Evolutionary conservation across 2,888 invertebrate genomes (phyloP), one percentile per base, ranked within the genome.

Genomic region (Pristionchus exspectatus): DNA sequence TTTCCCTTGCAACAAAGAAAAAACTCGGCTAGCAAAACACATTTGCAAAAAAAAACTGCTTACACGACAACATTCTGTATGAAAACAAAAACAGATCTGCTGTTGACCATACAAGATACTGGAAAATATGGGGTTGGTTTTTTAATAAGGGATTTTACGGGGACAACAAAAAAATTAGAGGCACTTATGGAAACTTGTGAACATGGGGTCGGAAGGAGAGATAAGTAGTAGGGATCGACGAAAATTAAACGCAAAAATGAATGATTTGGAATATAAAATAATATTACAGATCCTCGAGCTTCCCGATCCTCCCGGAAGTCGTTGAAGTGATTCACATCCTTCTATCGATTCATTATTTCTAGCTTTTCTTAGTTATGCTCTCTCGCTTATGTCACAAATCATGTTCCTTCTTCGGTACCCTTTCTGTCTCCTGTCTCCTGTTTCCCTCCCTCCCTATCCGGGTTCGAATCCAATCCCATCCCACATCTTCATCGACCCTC

Each of bases 381-480:
- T 27, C 30, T 72, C 69, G 27, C 30, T 77, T 44, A 16, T 33
- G 72, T 72, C 72, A 72, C 33, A 30, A 69, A 30, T 21, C 33
- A 72, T 50, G 38, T 38, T 33, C 18, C 12, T 69, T n/a, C 21
- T 72, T 33, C 72, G 72, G 33, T 33, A 30, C 72, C 72, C 72
- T 30, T 72, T 69, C 27, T 12, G n/a, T 69, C 50, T 54, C 38
- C 24, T 77, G 21, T 77, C 2, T 72, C n/a, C n/a, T n/a, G n/a
- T n/a, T n/a, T n/a, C n/a, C n/a, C n/a, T n/a, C n/a, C 10, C 1
- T 69, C 27, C 30, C 74, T 14, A 5, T n/a, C n/a, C 81, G 81
- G 81, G 81, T 81, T 72, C 69, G 69, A 72, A 72, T 66, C 69
- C 69, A 33, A 74, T 74, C 74, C 74, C 81, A 81, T n/a, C 81